Conservation (phyloP, 1,140 invertebrate species). For the Rhynchophorus ferrugineus region DNA sequence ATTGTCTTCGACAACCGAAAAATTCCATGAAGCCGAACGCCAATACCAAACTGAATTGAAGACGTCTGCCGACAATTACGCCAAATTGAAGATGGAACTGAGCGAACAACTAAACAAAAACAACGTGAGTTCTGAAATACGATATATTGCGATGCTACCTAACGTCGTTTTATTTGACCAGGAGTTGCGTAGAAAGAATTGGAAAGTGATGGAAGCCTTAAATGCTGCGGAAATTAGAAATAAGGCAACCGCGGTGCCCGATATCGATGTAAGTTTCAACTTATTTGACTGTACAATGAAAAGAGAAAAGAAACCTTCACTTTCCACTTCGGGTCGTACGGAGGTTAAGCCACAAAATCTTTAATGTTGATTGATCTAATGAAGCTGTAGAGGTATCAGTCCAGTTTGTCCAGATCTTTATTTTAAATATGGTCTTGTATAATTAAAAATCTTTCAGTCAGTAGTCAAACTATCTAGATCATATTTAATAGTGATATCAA, state of each 20-base stretch:
- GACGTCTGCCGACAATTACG: slow-evolving; percentile 17
- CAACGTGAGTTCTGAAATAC: slow-evolving; percentile 70
- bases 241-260: slow-evolving; percentile 15
- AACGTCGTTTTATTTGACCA: slow-evolving; percentile 39
- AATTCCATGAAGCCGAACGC: slow-evolving; percentile 34
- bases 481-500: too few species aligned
- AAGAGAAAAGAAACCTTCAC: too few species aligned
- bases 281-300: background rate
- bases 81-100: slow-evolving; percentile 50
- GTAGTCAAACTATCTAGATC: too few species aligned
- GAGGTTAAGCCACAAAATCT: too few species aligned
- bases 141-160: too few species aligned
- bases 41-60: slow-evolving; percentile 36
- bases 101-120: slow-evolving; percentile 64
- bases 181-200: slow-evolving; percentile 78
- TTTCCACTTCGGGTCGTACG: slow-evolving; percentile 34
- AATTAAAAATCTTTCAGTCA: too few species aligned
- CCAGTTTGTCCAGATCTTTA: too few species aligned
- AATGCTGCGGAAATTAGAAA: slow-evolving; percentile 49
- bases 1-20: slow-evolving; percentile 8
- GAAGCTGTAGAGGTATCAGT: too few species aligned
- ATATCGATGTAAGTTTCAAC: slow-evolving; percentile 27
- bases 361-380: slow-evolving; percentile 1
- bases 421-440: too few species aligned
- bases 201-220: slow-evolving; percentile 81